phyloP scores from a whole-genome alignment of 2,113 vertebrate species.

The Otocyon megalotis region DNA sequence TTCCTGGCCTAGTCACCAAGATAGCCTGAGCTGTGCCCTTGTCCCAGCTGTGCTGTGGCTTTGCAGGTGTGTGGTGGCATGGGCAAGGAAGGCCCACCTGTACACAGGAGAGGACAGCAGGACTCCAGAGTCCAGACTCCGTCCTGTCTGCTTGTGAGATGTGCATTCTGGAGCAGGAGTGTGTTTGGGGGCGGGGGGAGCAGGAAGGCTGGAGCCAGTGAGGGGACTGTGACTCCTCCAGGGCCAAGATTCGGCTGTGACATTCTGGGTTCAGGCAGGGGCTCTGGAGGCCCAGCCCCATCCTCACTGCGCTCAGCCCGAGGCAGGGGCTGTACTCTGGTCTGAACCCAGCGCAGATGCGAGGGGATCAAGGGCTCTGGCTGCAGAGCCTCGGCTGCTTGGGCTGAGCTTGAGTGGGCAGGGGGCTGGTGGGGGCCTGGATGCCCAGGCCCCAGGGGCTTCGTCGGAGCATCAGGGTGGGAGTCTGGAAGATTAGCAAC shows the following conservation, averaged over 20 bases:
- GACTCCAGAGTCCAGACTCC: not conserved
- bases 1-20: not conserved
- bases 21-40: no score
- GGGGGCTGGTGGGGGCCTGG: not conserved
- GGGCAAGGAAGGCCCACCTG: not conserved
- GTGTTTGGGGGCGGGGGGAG: no score
- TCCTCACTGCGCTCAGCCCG: not conserved
- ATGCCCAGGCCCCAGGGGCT: not conserved
- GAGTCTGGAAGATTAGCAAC: constrained; percentile 82
- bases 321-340: not conserved
- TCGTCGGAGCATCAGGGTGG: not conserved
- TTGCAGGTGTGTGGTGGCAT: not conserved
- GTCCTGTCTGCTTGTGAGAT: not conserved
- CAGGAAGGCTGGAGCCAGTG: not conserved
- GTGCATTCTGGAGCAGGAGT: not conserved
- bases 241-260: not conserved
- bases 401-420: rapidly evolving
- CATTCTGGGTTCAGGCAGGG: not conserved
- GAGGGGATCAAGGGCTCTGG: not conserved
- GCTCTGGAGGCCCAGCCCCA: not conserved
- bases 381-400: rapidly evolving
- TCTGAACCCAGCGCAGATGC: rapidly evolving
- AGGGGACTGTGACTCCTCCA: rapidly evolving
- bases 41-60: not conserved
- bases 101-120: not conserved